Base-by-base conservation (phyloP, 2,113 vertebrate genomes). In the Conger conger region DNA sequence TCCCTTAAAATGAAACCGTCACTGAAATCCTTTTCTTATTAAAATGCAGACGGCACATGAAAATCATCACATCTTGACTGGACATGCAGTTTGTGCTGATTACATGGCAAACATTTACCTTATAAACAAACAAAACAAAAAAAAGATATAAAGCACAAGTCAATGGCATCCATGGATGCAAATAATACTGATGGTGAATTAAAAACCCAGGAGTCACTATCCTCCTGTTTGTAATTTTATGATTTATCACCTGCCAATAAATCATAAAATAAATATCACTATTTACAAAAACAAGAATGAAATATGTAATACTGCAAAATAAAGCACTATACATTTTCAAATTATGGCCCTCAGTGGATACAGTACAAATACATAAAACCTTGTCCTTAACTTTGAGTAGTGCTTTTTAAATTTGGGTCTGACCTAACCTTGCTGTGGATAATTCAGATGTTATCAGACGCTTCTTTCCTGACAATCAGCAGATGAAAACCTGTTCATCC, bases 81-180 rank as follows among this genome's bases (percentile, higher is more conserved):
- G 60, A 42, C 78, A 85, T 50, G 37, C 54, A 81, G 57, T 85
- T 50, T 83, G 82, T 77, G 73, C 68, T 42, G 7, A 68, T 68
- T 38, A 54, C 18, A 36, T 57, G 45, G 38, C 2, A 11, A 63
- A 73, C 15, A 80, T 57, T 36, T 57, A 15, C 35, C 23, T 36
- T 36, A 36, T 6, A 33, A 76, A 54, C 2, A 8, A 83, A 33
- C n/a, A 18, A 82, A 82, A 54, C 40, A 38, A 82, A 53, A 54
- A 38, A 82, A 53, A 54, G n/a, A 81, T 30, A 73, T 76, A 82
- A 86, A 57, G 1, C 63, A 76, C 60, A 42, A 73, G 20, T 83
- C 16, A 63, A 42, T 76, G 35, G 20, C 63, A 33, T 35, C n/a
- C 30, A 45, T 45, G 27, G 40, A 30, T 80, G n/a, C 33, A 80